Evolutionary conservation across 2,888 invertebrate genomes (phyloP).

Genomic region (Polietes domitor): DNA sequence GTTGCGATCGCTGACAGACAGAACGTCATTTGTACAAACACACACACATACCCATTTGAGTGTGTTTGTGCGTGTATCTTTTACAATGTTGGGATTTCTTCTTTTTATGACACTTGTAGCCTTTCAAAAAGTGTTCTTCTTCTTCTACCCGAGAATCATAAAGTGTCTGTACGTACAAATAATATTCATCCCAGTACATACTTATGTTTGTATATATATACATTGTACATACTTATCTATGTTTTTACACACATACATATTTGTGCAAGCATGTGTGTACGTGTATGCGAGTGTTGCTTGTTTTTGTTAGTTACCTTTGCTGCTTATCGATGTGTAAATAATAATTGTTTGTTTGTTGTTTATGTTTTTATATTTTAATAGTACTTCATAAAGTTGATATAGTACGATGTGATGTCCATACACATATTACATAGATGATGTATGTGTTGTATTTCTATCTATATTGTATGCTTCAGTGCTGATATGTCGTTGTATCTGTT

Average conservation of each 20-base stretch:
- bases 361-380: slow-evolving; percentile 45
- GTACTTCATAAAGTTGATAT: slow-evolving; percentile 38
- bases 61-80: slow-evolving; percentile 14
- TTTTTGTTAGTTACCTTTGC: slow-evolving; percentile 69
- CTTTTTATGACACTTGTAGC: slow-evolving; percentile 39
- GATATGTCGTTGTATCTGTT: not conserved
- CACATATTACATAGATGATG: not conserved
- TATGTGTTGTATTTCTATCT: not conserved
- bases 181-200: not conserved
- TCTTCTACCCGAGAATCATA: not conserved
- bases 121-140: slow-evolving; percentile 53
- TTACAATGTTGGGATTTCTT: slow-evolving; percentile 40
- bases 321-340: slow-evolving; percentile 72
- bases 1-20: too few species aligned
- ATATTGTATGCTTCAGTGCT: slow-evolving; percentile 1
- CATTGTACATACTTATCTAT: not conserved
- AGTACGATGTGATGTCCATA: slow-evolving; percentile 11
- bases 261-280: slow-evolving; percentile 6
- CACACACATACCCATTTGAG: too few species aligned
- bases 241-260: not conserved
- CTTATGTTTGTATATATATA: not conserved
- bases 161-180: not conserved
- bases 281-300: slow-evolving; percentile 55
- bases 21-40: too few species aligned
- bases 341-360: slow-evolving; percentile 62